These are phyloP conservation scores for Drosophila borealis DNA, from an alignment of 2,888 invertebrate genomes.

Conservation along the genomic window DNA sequence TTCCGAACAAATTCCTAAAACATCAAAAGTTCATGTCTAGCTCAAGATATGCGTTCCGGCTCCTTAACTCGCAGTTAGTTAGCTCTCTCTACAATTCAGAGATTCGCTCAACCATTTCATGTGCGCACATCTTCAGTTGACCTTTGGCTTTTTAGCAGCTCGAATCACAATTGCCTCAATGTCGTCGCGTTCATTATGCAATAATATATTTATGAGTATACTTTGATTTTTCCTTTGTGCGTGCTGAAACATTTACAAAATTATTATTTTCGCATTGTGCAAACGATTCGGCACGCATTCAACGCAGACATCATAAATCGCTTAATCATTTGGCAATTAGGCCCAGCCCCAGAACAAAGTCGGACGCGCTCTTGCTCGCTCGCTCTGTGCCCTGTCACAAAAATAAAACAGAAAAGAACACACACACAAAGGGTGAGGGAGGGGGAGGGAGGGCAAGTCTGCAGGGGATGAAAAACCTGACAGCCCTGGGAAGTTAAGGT, in stretches of 20 bases:
- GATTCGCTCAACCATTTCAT: conserved; percentile 19
- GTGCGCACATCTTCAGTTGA: conserved; percentile 40
- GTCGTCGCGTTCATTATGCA: conserved; percentile 37
- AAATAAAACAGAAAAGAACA: conserved; percentile 48
- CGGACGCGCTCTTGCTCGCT: conserved; percentile 7
- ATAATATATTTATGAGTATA: conserved; percentile 8
- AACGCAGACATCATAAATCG: conserved; percentile 84
- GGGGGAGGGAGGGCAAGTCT: conserved; percentile 24
- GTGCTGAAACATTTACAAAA: conserved; percentile 73
- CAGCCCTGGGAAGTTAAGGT: conserved; percentile 50
- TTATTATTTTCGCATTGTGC: conserved; percentile 70
- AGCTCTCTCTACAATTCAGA: conserved; percentile 3
- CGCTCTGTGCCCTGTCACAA: conserved; percentile 31
- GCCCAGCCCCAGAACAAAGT: conserved; percentile 59
- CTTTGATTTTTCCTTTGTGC: conserved; percentile 56
- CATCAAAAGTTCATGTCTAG: no score
- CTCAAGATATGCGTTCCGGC: not conserved
- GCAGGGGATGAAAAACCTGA: conserved; percentile 52
- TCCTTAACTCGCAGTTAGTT: not conserved
- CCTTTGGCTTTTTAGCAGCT: conserved; percentile 44
- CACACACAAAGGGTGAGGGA: conserved; percentile 11
- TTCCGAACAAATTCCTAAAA: no score
- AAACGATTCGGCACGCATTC: conserved; percentile 69
- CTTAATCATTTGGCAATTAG: conserved; percentile 85
- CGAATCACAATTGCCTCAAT: conserved; percentile 39